A percentile compares a stretch with the other conserved stretches of the same genome.
phyloP scores from a whole-genome alignment of 2,888 invertebrate genomes.

The Troglohyphantes excavatus region DNA sequence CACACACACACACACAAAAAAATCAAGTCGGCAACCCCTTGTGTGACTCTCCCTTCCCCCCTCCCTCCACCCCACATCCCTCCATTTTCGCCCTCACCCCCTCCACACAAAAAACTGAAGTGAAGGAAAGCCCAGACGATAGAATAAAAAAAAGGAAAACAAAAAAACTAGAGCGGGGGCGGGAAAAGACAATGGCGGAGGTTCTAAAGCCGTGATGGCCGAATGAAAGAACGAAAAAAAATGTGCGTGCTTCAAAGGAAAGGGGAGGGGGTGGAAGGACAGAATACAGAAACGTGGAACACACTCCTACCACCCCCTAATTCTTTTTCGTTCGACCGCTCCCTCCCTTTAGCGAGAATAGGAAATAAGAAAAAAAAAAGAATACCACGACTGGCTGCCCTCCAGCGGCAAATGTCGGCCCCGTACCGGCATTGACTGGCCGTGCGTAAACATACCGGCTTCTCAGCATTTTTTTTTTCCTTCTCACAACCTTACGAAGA shows the following conservation, averaged over 20 bases:
- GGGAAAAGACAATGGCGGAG: conserved; percentile 56
- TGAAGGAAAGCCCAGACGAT: not conserved
- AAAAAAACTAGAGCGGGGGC: conserved; percentile 32
- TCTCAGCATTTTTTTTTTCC: not conserved
- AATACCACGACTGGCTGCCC: conserved; percentile 61
- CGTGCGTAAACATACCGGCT: conserved; percentile 68
- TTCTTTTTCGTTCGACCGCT: conserved; percentile 38
- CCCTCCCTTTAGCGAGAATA: not conserved
- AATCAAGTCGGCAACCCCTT: not conserved
- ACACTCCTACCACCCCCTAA: conserved; percentile 8
- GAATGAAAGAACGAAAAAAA: conserved; percentile 36
- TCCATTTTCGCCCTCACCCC: not conserved
- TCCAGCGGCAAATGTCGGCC: conserved; percentile 54
- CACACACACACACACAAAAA: no score
- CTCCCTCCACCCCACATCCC: no score
- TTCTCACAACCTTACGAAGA: not conserved
- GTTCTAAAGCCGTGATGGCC: conserved; percentile 63
- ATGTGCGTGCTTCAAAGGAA: not conserved
- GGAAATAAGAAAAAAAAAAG: conserved; percentile 1
- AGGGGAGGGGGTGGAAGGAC: not conserved
- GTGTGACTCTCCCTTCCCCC: not conserved
- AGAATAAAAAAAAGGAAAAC: conserved; percentile 17
- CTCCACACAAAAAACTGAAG: conserved; percentile 29
- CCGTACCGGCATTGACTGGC: conserved; percentile 58
- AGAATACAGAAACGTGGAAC: conserved; percentile 13